Evolutionary conservation across 1,140 invertebrate species (phyloP).

Genomic region (Sycophila sp.): DNA sequence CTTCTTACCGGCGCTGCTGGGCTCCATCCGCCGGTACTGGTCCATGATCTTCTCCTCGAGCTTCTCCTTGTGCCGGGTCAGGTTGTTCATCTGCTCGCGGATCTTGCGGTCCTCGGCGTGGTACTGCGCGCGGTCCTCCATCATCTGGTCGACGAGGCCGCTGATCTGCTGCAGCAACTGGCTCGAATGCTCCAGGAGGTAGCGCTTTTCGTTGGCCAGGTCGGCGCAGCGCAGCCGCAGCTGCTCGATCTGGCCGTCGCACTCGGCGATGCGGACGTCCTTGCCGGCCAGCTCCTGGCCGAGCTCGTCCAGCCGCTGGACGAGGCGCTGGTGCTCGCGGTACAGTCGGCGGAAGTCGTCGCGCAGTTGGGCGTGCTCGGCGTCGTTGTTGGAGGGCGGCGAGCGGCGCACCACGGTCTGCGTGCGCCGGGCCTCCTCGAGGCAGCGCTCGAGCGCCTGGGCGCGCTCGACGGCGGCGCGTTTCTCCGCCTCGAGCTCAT

Average conservation of each 20-base stretch:
- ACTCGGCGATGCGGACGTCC: not conserved
- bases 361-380: not conserved
- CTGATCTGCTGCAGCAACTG: not conserved
- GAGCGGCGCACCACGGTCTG: constrained; percentile 3
- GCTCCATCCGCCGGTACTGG: not conserved
- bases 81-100: constrained; percentile 3
- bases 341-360: constrained; percentile 7
- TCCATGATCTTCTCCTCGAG: constrained; percentile 35
- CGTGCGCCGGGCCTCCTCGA: not conserved
- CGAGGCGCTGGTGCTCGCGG: not conserved
- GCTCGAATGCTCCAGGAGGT: not conserved
- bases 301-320: not conserved
- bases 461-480: not conserved
- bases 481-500: not conserved
- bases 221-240: not conserved
- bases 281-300: not conserved
- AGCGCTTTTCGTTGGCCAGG: constrained; percentile 7
- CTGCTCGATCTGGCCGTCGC: not conserved
- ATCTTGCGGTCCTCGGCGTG: constrained; percentile 20
- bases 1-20: not conserved
- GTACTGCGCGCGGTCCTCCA: constrained; percentile 12
- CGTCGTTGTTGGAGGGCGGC: not conserved
- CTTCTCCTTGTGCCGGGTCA: constrained; percentile 22
- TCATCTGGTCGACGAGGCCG: not conserved
- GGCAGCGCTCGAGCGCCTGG: not conserved